phyloP scores from a whole-genome alignment of 2,888 invertebrate genomes.

The Tipula vernalis region DNA sequence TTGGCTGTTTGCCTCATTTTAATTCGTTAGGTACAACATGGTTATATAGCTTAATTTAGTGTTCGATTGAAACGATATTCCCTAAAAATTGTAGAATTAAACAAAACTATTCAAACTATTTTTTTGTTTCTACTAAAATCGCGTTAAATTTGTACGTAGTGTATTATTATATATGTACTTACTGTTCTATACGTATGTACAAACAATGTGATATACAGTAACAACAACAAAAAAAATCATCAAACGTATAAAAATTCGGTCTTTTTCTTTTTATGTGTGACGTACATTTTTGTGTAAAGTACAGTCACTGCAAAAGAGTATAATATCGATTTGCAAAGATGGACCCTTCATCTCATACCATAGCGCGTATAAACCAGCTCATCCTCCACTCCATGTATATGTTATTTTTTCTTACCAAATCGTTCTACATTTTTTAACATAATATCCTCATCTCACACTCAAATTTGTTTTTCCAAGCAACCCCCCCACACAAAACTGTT shows the following conservation, averaged over 20 bases:
- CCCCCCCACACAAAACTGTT: not conserved
- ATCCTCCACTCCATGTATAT: conserved; percentile 6
- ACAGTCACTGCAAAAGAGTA: conserved; percentile 19
- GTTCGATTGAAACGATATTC: not conserved
- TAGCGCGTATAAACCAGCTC: not conserved
- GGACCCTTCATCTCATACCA: conserved; percentile 24
- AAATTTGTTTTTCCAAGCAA: not conserved
- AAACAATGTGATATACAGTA: not conserved
- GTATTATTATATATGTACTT: not conserved
- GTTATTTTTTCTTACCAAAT: conserved; percentile 9
- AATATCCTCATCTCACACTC: not conserved
- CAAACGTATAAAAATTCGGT: conserved; percentile 6
- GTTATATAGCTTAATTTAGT: not conserved
- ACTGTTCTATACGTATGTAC: not conserved
- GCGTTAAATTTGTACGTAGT: not conserved
- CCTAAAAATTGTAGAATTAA: not conserved
- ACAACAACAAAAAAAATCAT: not conserved
- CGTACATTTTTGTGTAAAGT: conserved; percentile 12
- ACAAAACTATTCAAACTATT: not conserved
- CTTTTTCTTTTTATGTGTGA: conserved; percentile 10
- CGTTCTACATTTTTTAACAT: conserved; percentile 6
- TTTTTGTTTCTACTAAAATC: not conserved
- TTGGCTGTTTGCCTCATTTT: not conserved
- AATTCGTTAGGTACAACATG: not conserved
- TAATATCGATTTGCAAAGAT: conserved; percentile 49